Evolutionary conservation across 1,140 invertebrate genomes (phyloP), one percentile per base, ranked within the genome.

Genomic region (Mesaphorura yosii): DNA sequence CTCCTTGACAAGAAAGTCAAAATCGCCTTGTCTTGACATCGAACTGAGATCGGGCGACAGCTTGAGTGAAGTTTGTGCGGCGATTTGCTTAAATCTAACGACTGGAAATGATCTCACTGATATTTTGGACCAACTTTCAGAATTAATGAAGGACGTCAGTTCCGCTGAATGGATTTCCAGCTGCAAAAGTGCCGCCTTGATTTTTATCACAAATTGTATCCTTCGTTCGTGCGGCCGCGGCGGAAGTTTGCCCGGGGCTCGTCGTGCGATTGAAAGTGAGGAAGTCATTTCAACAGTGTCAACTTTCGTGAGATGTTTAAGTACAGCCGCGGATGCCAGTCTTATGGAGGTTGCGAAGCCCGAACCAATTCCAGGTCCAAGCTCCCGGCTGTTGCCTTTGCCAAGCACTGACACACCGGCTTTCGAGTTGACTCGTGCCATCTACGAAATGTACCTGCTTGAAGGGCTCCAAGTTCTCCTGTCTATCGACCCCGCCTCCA

Each of bases 391-490:
- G 19, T n/a, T n/a, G n/a, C n/a, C n/a, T n/a, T n/a, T n/a, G n/a
- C n/a, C n/a, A n/a, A n/a, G n/a, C n/a, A n/a, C n/a, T n/a, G n/a
- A n/a, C n/a, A n/a, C n/a, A n/a, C n/a, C n/a, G n/a, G n/a, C n/a
- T n/a, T n/a, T n/a, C n/a, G 46, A 42, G 27, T 42, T 7, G 12
- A 27, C 39, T 17, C n/a, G 6, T 7, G 22, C 17, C 22, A 34
- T 37, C n/a, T 23, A 41, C 26, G 40, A 20, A 29, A n/a, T 15
- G n/a, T 45, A 38, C 10, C 5, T 58, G 2, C 15, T 62, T 3
- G 48, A 62, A 51, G 60, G 56, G 22, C 7, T 62, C 19, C 40
- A 42, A 2, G 23, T 52, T 12, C 22, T 62, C 20, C 40, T 40
- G 15, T 39, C 19, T 12, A 26, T 53, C 12, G 46, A 50, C 29